Conservation (phyloP, 1,140 invertebrate species). For the Wasmannia auropunctata region DNA sequence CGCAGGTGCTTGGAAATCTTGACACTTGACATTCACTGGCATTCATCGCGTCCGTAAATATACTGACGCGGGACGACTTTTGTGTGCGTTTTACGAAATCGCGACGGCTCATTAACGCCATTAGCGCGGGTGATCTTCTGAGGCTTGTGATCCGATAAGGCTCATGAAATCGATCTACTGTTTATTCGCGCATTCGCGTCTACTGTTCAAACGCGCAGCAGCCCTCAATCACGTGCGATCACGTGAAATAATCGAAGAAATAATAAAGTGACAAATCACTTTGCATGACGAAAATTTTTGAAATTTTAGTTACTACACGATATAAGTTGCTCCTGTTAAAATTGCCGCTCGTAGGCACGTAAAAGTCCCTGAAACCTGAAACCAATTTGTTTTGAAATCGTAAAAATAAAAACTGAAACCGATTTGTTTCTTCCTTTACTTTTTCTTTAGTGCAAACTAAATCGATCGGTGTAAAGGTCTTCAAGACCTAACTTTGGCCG, state of each 20-base stretch:
- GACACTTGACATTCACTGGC: neutral
- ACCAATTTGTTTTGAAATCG: neutral
- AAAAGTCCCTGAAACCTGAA: neutral
- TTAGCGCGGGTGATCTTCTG: neutral
- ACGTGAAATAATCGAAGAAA: neutral
- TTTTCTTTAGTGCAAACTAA: neutral
- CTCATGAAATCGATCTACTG: neutral
- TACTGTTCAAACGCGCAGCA: neutral
- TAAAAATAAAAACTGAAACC: neutral
- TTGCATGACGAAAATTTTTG: neutral
- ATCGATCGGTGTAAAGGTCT: neutral
- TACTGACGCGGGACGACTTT: slow-evolving; percentile 2
- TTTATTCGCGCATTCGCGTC: neutral
- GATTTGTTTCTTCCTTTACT: neutral
- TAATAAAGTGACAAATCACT: neutral
- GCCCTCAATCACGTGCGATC: neutral
- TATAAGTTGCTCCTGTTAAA: neutral
- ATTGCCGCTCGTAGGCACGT: too few relatives aligned
- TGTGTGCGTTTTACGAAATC: neutral
- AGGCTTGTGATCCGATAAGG: neutral
- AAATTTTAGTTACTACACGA: neutral
- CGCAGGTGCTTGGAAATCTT: neutral
- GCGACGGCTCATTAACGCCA: neutral
- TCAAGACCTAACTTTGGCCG: neutral
- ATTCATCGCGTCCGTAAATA: neutral